phyloP scores from a whole-genome alignment of 92 coral and sea anemone species.

The Diadumene lineata region DNA sequence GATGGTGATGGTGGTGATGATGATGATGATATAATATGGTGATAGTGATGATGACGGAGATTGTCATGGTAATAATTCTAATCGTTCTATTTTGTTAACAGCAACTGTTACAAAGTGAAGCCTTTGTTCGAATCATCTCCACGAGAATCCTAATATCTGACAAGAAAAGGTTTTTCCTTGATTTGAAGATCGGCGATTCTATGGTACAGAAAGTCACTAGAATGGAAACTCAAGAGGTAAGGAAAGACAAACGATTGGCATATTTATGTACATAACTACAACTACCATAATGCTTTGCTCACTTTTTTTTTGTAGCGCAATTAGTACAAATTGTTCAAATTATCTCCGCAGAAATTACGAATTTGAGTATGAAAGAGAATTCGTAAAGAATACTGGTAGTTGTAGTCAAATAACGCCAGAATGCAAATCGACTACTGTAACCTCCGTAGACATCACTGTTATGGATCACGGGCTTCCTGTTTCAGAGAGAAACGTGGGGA shows the following conservation, averaged over 20 bases:
- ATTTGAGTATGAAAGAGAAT: too few species aligned
- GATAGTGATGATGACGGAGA: background rate
- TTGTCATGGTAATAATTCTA: background rate
- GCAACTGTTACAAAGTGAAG: slow-evolving; percentile 81
- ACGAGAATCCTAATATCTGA: slow-evolving; percentile 93
- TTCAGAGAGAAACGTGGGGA: too few species aligned
- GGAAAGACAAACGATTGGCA: background rate
- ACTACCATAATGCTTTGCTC: too few species aligned
- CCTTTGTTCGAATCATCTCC: slow-evolving; percentile 87
- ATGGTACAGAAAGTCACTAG: slow-evolving; percentile 98
- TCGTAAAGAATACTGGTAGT: too few species aligned
- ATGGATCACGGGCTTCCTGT: too few species aligned
- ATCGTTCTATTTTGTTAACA: slow-evolving; percentile 15
- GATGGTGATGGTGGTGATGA: background rate
- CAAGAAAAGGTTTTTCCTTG: slow-evolving; percentile 94
- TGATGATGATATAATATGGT: background rate
- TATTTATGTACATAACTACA: too few species aligned
- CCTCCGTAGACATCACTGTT: too few species aligned
- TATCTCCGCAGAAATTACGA: too few species aligned
- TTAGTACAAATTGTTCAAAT: too few species aligned
- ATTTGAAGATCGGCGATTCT: slow-evolving; percentile 87
- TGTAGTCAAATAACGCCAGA: too few species aligned
- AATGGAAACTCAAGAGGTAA: slow-evolving; percentile 88
- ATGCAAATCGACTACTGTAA: too few species aligned
- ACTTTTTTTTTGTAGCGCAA: too few species aligned